phyloP scores from a whole-genome alignment of 2,797 vertebrate genomes.

The Dendrocincla tyrannina region DNA sequence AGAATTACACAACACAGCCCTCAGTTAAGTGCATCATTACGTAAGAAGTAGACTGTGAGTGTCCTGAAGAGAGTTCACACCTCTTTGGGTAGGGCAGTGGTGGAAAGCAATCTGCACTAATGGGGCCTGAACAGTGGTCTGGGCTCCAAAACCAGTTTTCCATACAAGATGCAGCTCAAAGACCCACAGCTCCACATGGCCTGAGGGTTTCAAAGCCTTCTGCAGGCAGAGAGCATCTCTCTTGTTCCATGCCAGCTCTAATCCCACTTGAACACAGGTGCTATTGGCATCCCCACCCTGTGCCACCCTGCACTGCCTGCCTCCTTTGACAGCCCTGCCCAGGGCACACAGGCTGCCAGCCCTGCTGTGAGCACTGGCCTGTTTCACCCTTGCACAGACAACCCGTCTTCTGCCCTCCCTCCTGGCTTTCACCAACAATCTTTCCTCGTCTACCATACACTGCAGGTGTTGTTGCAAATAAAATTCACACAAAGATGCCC shows the following conservation, averaged over 20 bases:
- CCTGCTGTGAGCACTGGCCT: rapidly evolving
- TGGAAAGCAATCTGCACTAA: rapidly evolving
- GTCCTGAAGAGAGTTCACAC: rapidly evolving
- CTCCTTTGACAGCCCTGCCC: not conserved
- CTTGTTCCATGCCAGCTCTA: not conserved
- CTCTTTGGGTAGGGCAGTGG: not conserved
- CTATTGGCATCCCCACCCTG: rapidly evolving
- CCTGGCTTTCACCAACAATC: rapidly evolving
- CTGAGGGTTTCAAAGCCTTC: rapidly evolving
- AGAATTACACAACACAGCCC: not conserved
- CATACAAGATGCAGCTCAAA: not conserved
- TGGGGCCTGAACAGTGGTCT: not conserved
- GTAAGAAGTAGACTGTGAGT: not conserved
- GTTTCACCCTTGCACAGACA: not conserved
- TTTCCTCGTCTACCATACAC: not conserved
- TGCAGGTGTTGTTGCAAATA: not conserved
- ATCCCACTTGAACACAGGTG: not conserved
- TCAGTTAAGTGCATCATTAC: not conserved
- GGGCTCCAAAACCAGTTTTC: not conserved
- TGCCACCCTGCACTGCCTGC: not conserved
- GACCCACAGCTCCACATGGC: too few relatives aligned
- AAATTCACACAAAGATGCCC: not conserved
- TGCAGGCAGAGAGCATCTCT: not conserved
- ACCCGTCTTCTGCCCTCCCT: not conserved
- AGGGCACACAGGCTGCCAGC: rapidly evolving